Conservation (phyloP, 2,888 invertebrate species). For the Ischnus inquisitorius region DNA sequence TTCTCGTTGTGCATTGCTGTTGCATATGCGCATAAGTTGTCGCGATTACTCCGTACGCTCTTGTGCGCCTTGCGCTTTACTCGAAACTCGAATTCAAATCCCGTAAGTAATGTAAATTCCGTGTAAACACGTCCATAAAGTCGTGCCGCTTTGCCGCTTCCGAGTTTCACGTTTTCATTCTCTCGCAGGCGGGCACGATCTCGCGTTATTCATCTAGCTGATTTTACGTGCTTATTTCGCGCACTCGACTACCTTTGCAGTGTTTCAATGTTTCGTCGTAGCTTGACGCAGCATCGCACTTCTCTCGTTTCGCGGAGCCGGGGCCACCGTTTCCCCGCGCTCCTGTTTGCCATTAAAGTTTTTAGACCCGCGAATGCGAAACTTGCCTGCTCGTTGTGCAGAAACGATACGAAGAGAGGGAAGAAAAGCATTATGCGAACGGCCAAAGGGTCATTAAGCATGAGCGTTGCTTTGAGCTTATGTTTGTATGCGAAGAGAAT, state of each 20-base stretch:
- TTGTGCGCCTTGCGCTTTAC: conserved; percentile 41
- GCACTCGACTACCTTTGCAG: conserved; percentile 9
- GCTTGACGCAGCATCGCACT: not conserved
- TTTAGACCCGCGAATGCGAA: conserved; percentile 18
- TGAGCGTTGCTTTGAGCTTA: conserved; percentile 40
- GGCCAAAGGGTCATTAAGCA: conserved; percentile 42
- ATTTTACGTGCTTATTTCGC: conserved; percentile 30
- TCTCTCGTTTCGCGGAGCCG: not conserved
- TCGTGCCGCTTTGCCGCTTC: conserved; percentile 10
- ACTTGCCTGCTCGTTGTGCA: not conserved
- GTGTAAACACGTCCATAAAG: conserved; percentile 56
- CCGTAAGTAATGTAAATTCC: conserved; percentile 47
- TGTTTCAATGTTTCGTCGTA: not conserved
- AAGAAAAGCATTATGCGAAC: not conserved
- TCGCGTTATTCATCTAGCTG: conserved; percentile 30
- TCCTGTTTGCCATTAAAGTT: conserved; percentile 27
- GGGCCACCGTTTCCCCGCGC: conserved; percentile 8
- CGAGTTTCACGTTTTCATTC: conserved; percentile 15
- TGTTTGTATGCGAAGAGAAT: not conserved
- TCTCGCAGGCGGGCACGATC: not conserved
- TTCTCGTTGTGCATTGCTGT: conserved; percentile 28
- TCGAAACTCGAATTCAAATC: conserved; percentile 20
- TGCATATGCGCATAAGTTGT: conserved; percentile 42
- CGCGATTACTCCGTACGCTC: conserved; percentile 2
- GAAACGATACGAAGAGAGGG: not conserved